phyloP scores from a whole-genome alignment of 2,113 vertebrate genomes.

The Muntiacus reevesi region DNA sequence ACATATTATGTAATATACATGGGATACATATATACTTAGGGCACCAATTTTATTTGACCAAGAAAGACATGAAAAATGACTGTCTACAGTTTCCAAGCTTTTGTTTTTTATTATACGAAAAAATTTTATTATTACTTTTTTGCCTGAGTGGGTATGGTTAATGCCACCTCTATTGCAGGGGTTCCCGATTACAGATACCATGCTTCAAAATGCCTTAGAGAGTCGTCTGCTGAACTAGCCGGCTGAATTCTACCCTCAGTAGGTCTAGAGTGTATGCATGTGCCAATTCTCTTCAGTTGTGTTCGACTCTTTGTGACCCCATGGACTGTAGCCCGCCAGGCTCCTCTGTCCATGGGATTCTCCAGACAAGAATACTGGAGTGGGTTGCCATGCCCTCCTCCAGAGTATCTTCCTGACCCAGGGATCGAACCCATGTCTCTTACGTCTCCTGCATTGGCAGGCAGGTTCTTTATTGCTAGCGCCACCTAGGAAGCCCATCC shows the following conservation, averaged over 20 bases:
- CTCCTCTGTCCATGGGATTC: neutral
- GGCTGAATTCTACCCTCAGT: neutral
- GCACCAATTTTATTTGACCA: neutral
- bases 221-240: neutral
- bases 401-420: neutral
- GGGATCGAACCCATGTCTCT: accelerated
- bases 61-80: neutral
- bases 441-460: neutral
- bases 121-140: neutral
- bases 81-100: neutral
- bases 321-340: neutral
- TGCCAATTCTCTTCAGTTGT: neutral
- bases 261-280: neutral
- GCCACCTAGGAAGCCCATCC: neutral
- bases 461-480: neutral
- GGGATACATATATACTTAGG: neutral
- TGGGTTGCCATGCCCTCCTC: neutral
- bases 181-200: neutral
- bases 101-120: neutral
- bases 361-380: neutral
- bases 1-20: neutral
- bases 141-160: neutral
- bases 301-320: neutral
- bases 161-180: neutral
- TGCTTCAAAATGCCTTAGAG: neutral